A percentile compares a stretch with the other conserved stretches of the same genome.
Conservation (phyloP, 1,140 invertebrate species). For the Drosophila baimaii region DNA sequence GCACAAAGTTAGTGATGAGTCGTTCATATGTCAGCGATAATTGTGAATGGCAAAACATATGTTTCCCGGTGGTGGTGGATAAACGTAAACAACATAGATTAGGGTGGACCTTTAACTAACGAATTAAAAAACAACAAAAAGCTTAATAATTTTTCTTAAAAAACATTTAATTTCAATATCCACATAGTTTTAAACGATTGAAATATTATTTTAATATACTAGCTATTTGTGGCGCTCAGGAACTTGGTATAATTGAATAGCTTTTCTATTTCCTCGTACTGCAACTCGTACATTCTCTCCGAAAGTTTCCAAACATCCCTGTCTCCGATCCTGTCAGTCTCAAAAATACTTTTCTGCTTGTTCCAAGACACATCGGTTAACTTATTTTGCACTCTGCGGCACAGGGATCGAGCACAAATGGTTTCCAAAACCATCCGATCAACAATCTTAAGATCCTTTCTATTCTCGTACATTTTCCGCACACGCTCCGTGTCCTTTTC, state of each 20-base stretch:
- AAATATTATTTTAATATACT: not conserved
- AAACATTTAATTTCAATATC: not conserved
- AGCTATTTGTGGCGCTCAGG: conserved; percentile 18
- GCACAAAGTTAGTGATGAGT: conserved; percentile 16
- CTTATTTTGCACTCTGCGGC: conserved; percentile 1
- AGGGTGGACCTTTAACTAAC: not conserved
- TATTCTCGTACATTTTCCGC: conserved; percentile 15
- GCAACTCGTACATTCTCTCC: not conserved
- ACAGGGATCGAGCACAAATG: conserved; percentile 14
- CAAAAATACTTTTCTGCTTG: conserved; percentile 25
- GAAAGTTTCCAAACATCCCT: not conserved
- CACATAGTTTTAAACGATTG: no score
- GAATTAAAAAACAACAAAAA: not conserved
- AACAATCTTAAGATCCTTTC: conserved; percentile 10
- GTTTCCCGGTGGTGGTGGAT: not conserved
- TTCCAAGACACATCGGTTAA: conserved; percentile 24
- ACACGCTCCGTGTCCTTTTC: not conserved
- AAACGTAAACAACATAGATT: not conserved
- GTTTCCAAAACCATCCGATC: not conserved
- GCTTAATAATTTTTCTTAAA: not conserved
- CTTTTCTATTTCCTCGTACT: conserved; percentile 13
- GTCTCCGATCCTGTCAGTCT: not conserved
- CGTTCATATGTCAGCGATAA: not conserved
- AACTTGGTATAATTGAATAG: conserved; percentile 33
- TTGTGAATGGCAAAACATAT: not conserved